phyloP scores from a whole-genome alignment of 2,113 vertebrate genomes.

The Muntiacus reevesi region DNA sequence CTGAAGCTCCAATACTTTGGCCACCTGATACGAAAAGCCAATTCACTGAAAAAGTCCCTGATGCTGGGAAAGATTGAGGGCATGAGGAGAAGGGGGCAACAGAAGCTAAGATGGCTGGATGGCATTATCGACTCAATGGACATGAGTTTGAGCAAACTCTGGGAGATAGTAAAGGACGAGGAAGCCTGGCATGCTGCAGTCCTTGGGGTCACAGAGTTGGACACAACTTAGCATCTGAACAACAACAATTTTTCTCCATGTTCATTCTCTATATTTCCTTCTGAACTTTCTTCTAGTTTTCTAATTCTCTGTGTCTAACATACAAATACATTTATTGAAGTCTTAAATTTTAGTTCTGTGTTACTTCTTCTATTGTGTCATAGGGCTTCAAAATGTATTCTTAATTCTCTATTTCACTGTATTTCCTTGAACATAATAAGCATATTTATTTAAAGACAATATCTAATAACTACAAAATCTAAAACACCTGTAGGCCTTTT shows the following conservation, averaged over 20 bases:
- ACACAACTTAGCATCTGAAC: not conserved
- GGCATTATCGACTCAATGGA: not conserved
- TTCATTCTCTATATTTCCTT: not conserved
- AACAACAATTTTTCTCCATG: not conserved
- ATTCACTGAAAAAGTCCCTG: not conserved
- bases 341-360: not conserved
- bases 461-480: not conserved
- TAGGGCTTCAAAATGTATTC: not conserved
- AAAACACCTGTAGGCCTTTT: not conserved
- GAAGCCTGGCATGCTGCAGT: not conserved
- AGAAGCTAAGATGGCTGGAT: not conserved
- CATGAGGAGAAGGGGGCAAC: not conserved
- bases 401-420: not conserved
- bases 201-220: not conserved
- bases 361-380: not conserved
- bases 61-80: not conserved
- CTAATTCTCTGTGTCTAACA: conserved; percentile 3
- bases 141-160: not conserved
- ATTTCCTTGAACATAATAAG: not conserved
- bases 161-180: not conserved
- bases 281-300: not conserved
- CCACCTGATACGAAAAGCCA: not conserved
- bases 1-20: not conserved
- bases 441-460: not conserved
- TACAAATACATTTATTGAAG: not conserved